Conservation (phyloP, 2,113 vertebrate species). For the Daboia siamensis region DNA sequence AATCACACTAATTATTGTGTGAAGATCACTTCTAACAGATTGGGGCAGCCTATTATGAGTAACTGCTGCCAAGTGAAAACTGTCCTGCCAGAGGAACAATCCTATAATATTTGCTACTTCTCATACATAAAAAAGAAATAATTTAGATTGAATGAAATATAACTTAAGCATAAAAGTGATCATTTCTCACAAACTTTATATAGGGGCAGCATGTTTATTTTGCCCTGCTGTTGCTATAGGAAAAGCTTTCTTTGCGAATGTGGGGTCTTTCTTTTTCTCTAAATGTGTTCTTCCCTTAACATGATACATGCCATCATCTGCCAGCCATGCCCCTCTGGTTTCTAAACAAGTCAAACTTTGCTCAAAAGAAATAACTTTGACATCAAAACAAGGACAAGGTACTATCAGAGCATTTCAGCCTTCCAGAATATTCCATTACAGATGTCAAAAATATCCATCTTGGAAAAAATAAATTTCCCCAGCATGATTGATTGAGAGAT, state of each 20-base stretch:
- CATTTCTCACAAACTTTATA: not conserved
- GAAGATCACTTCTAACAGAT: not conserved
- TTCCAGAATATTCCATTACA: not conserved
- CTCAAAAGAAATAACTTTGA: not conserved
- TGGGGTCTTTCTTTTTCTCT: not conserved
- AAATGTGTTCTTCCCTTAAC: not conserved
- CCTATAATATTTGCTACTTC: not conserved
- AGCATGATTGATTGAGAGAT: not conserved
- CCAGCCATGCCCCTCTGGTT: not conserved
- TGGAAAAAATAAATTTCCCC: not conserved
- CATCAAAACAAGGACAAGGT: not conserved
- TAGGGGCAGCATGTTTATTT: not conserved
- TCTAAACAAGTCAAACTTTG: not conserved
- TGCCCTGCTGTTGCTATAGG: not conserved
- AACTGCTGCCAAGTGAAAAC: not conserved
- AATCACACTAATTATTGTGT: not conserved
- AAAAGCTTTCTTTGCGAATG: not conserved
- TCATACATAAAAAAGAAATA: not conserved
- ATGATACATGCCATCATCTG: not conserved
- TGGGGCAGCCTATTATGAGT: not conserved
- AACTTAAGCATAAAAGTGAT: not conserved
- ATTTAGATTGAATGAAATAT: not conserved
- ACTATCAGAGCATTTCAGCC: not conserved
- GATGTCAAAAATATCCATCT: not conserved
- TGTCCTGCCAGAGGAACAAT: not conserved